Evolutionary conservation across 2,888 invertebrate species (phyloP), one percentile per base, ranked within the genome.

Genomic region (Apamea crenata): DNA sequence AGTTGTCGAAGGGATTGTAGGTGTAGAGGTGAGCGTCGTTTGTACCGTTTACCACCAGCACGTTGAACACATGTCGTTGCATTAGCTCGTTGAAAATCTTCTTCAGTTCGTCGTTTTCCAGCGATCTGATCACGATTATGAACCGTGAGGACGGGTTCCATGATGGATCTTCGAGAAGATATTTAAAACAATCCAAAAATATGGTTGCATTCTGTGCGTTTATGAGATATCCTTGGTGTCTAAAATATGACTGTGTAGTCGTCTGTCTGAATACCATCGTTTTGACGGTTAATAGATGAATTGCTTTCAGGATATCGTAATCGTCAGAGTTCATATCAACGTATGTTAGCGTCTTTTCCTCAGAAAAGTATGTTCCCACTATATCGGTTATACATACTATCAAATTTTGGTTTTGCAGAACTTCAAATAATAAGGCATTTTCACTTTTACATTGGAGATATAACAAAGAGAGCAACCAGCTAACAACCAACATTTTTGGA

Each of bases 1-100:
- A 93, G 77, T 94, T 93, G 71, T 94, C 92, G 63, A 90, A 95
- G 1, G 95, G 94, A 80, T 95, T 93, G 82, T 95, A 95, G 1
- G 94, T 91, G 80, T 93, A 95, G 21, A 95, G 56, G 7, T 93
- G 81, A 12, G 89, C 87, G 21, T 92, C 88, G 0, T 84, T 74
- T 3, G 88, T 91, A 8, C 91, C 91, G 59, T 92, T 91, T 4
- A 94, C 69, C 6, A 95, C 83, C 5, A 94, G n/a, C 0, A 92
- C 93, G 59, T 94, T 88, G 12, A 80, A 40, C 0, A 95, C 90
- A 47, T 91, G 93, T 18, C 83, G 56, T 29, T 78, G 69, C 36
- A 95, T 78, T 40, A 95, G 83, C 50, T 84, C 80, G 47, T 94
- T 85, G 71, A 96, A 95, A 18, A 95, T 86, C 12, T 79, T 61